Conservation (phyloP, 2,113 vertebrate species). For the Australoheros scitulus region DNA sequence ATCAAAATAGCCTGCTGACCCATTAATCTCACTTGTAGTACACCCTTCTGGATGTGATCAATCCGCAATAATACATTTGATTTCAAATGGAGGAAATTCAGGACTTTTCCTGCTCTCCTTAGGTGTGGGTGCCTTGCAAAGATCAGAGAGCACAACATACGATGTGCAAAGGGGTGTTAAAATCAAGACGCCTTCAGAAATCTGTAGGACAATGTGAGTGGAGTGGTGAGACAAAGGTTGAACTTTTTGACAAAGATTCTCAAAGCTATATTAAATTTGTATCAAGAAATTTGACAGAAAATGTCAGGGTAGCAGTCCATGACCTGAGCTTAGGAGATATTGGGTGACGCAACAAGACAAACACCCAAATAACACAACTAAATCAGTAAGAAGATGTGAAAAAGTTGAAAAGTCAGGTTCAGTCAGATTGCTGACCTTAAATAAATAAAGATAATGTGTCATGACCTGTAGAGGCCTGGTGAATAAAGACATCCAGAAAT, state of each 20-base stretch:
- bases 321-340: background rate
- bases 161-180: background rate
- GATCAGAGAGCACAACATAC: background rate
- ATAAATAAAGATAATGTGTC: background rate
- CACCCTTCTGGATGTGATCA: background rate
- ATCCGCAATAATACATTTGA: background rate
- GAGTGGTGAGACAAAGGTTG: background rate
- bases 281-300: background rate
- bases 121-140: background rate
- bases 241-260: conserved; percentile 1
- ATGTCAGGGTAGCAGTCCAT: background rate
- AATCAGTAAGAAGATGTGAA: conserved; percentile 1
- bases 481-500: background rate
- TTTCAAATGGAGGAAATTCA: background rate
- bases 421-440: background rate
- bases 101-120: background rate
- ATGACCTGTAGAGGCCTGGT: background rate
- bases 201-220: background rate
- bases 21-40: background rate
- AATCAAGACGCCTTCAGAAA: background rate
- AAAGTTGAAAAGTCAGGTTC: background rate
- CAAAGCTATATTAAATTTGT: background rate
- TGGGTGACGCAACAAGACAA: background rate
- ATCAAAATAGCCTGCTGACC: background rate
- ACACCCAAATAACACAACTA: background rate